Conservation (phyloP, 2,888 invertebrate species). For the Agrotis clavis region DNA sequence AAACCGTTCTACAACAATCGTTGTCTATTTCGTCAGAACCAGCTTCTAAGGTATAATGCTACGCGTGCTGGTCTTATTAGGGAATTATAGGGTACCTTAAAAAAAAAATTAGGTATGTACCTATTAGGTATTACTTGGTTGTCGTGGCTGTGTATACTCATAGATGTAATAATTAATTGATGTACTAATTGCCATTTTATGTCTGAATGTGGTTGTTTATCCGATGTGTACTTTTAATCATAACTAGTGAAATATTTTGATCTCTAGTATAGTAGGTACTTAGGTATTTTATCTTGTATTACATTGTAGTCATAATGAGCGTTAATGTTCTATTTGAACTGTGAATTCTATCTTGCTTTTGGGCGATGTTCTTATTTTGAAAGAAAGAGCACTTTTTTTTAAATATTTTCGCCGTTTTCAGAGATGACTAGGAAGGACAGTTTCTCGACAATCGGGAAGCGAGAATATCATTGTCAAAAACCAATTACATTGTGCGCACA, state of each 20-base stretch:
- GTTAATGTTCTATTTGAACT: slow-evolving; percentile 38
- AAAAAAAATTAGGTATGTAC: slow-evolving; percentile 30
- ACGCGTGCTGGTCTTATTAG: too few species aligned
- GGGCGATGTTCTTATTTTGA: not conserved
- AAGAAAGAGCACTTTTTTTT: not conserved
- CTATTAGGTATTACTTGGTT: slow-evolving; percentile 38
- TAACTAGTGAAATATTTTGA: slow-evolving; percentile 60
- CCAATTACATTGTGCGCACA: too few species aligned
- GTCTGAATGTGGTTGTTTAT: slow-evolving; percentile 50
- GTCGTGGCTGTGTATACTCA: slow-evolving; percentile 61
- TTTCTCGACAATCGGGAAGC: not conserved
- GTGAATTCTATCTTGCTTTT: not conserved
- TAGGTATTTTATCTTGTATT: slow-evolving; percentile 36
- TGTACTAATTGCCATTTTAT: slow-evolving; percentile 40
- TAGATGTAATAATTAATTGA: slow-evolving; percentile 40
- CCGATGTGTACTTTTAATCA: slow-evolving; percentile 44
- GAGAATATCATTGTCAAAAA: not conserved
- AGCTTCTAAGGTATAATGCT: too few species aligned
- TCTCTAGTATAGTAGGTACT: slow-evolving; percentile 53
- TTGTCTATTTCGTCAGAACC: too few species aligned
- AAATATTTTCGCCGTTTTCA: too few species aligned
- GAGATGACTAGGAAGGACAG: too few species aligned
- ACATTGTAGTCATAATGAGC: slow-evolving; percentile 11
- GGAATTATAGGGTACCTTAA: too few species aligned
- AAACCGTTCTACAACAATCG: too few species aligned